Conservation (phyloP, 2,113 vertebrate species). For the Apodemus speciosus region DNA sequence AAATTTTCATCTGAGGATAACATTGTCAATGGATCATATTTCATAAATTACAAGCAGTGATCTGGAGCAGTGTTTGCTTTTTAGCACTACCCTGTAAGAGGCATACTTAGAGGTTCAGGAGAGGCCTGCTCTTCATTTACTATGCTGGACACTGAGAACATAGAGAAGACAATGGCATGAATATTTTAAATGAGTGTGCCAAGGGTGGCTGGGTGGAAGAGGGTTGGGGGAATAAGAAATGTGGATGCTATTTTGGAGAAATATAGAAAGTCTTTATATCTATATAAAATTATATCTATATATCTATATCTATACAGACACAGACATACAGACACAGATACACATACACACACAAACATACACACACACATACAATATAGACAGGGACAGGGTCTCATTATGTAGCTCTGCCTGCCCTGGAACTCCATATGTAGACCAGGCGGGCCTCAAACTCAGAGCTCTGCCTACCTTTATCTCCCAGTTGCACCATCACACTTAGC, state of each 20-base stretch:
- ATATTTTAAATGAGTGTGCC: not conserved
- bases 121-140: not conserved
- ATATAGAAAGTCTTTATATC: not conserved
- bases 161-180: not conserved
- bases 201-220: not conserved
- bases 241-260: not conserved
- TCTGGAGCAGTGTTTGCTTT: not conserved
- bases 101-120: not conserved
- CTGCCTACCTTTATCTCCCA: not conserved
- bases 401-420: not conserved
- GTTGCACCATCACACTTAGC: not conserved
- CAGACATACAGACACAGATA: not conserved
- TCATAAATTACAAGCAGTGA: not conserved
- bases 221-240: not conserved
- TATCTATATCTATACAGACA: not conserved
- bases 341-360: too few species aligned
- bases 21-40: constrained; percentile 15
- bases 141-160: not conserved
- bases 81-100: not conserved
- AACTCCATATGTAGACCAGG: not conserved
- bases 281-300: not conserved
- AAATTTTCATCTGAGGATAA: not conserved
- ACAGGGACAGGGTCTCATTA: not conserved
- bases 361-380: not conserved
- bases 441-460: not conserved